phyloP scores from a whole-genome alignment of 2,888 invertebrate genomes.

The Pristionchus exspectatus region DNA sequence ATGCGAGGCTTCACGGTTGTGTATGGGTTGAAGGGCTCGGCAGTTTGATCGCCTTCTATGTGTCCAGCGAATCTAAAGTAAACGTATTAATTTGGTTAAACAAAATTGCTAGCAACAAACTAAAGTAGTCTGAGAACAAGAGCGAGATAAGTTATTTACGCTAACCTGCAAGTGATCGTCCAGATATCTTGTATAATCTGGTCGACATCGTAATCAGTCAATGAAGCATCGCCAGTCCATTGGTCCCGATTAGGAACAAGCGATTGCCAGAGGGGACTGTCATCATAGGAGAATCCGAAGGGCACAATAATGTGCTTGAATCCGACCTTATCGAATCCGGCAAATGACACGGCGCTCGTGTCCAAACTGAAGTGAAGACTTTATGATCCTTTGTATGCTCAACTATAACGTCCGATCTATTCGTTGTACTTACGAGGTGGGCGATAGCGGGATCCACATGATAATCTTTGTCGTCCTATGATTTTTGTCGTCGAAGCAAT shows the following conservation, averaged over 20 bases:
- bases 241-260: not conserved
- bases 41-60: not conserved
- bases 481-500: not conserved
- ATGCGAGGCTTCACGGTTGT: not conserved
- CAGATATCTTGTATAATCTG: conserved; percentile 3
- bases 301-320: conserved; percentile 38
- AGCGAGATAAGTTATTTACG: too few species aligned
- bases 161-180: conserved; percentile 37
- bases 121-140: too few species aligned
- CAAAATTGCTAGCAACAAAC: too few species aligned
- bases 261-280: not conserved
- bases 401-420: too few species aligned
- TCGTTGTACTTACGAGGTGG: not conserved
- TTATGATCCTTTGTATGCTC: too few species aligned
- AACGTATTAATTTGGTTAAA: too few species aligned
- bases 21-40: conserved; percentile 6
- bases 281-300: conserved; percentile 10
- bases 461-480: not conserved
- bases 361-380: not conserved
- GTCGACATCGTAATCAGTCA: not conserved
- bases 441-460: not conserved
- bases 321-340: not conserved
- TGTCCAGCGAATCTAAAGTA: not conserved
- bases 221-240: not conserved
- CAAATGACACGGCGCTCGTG: not conserved